Evolutionary conservation across 2,797 vertebrate species (phyloP).

Genomic region (Sebastes kiyomatsui): DNA sequence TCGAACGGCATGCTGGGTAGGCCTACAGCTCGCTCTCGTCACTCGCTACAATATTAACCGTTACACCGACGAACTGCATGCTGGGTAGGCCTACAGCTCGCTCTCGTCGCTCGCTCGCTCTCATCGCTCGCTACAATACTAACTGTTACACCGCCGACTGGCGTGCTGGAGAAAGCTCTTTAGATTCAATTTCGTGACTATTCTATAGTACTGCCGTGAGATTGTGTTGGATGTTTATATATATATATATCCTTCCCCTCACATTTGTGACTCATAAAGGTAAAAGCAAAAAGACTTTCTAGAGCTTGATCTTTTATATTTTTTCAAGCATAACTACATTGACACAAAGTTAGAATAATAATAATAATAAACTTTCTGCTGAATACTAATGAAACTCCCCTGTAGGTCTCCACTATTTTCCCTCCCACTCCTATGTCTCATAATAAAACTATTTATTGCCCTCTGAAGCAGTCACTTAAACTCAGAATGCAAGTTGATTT

Average conservation of each 20-base stretch:
- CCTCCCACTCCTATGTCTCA: neutral
- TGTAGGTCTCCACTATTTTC: neutral
- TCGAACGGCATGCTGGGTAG: too few species aligned
- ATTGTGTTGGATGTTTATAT: too few species aligned
- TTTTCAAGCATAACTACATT: neutral
- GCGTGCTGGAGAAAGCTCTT: too few species aligned
- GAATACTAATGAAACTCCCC: neutral
- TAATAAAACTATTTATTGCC: neutral
- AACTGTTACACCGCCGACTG: too few species aligned
- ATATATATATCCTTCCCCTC: too few species aligned
- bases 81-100: too few species aligned
- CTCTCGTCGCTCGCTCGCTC: too few species aligned
- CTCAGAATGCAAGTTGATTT: neutral
- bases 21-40: too few species aligned
- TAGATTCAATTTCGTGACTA: too few species aligned
- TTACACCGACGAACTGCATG: too few species aligned
- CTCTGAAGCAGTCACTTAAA: neutral
- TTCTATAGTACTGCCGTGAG: accelerated
- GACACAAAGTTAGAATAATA: neutral
- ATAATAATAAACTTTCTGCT: neutral
- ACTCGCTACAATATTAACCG: accelerated
- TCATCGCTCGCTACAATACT: too few species aligned
- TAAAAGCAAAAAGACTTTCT: neutral
- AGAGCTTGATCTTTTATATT: neutral
- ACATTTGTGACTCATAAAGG: neutral